Evolutionary conservation across 2,888 invertebrate species (phyloP).

Genomic region (Ormia ochracea): DNA sequence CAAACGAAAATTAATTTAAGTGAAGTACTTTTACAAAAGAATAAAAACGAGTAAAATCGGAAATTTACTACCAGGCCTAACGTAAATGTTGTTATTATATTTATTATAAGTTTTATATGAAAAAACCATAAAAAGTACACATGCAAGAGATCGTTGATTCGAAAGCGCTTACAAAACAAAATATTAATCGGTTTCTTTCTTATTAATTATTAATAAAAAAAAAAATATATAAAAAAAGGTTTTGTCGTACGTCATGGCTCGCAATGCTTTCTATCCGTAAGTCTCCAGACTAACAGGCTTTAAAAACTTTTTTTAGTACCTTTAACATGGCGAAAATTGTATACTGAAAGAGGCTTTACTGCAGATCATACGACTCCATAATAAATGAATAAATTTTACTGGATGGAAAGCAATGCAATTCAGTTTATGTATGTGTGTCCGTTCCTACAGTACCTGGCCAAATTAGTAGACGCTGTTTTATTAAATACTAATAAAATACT

Average conservation of each 20-base stretch:
- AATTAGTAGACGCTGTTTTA: neutral
- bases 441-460: neutral
- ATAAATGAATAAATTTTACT: conserved; percentile 4
- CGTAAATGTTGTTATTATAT: conserved; percentile 52
- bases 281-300: no score
- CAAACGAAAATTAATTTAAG: conserved; percentile 19
- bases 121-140: conserved; percentile 49
- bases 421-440: neutral
- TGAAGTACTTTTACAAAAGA: conserved; percentile 13
- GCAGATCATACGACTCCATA: no score
- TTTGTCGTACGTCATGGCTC: conserved; percentile 7
- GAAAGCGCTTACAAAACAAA: conserved; percentile 31
- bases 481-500: no score
- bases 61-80: conserved; percentile 62
- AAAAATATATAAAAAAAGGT: neutral
- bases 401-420: conserved; percentile 43
- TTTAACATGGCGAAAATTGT: no score
- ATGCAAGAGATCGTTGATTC: conserved; percentile 49
- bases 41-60: conserved; percentile 62
- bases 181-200: conserved; percentile 9
- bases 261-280: conserved; percentile 42
- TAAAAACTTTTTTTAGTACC: no score
- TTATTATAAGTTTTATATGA: conserved; percentile 25
- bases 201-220: neutral
- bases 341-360: no score